These are phyloP conservation scores for Callimorpha dominula DNA, from an alignment of 2,888 invertebrate genomes.

Conservation along the genomic window DNA sequence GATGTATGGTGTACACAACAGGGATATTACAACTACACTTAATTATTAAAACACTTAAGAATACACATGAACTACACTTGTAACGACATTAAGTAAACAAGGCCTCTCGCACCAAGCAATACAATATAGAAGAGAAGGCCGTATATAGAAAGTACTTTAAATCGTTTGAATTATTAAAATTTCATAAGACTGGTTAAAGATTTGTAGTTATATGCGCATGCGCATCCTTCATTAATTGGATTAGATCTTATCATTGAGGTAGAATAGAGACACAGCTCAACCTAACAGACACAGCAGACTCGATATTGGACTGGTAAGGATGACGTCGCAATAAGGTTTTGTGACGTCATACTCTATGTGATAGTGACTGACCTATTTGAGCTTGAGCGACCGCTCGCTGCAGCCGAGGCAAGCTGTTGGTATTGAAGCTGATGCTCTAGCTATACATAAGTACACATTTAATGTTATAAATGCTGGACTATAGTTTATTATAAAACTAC, in stretches of 20 bases:
- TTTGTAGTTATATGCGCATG: too few species aligned
- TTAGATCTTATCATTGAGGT: not conserved
- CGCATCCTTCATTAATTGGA: too few species aligned
- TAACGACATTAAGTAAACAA: not conserved
- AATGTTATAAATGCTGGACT: not conserved
- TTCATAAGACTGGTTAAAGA: too few species aligned
- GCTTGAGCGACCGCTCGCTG: not conserved
- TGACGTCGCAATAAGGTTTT: too few species aligned
- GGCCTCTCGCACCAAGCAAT: not conserved
- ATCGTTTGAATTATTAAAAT: too few species aligned
- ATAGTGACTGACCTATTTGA: not conserved
- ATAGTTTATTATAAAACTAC: not conserved
- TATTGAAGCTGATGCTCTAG: not conserved
- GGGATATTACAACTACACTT: not conserved
- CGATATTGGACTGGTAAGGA: not conserved
- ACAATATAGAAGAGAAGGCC: not conserved
- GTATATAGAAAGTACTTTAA: not conserved
- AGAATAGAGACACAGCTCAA: not conserved
- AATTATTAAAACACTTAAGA: slow-evolving; percentile 1
- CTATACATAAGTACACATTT: not conserved
- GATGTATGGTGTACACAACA: not conserved
- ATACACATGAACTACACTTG: not conserved
- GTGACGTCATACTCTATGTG: not conserved
- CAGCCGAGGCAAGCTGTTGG: not conserved
- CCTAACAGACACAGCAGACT: not conserved